Conservation (phyloP, 30 jellyfish, hydroid and myxozoan genomes). For the Turritopsis rubra region DNA sequence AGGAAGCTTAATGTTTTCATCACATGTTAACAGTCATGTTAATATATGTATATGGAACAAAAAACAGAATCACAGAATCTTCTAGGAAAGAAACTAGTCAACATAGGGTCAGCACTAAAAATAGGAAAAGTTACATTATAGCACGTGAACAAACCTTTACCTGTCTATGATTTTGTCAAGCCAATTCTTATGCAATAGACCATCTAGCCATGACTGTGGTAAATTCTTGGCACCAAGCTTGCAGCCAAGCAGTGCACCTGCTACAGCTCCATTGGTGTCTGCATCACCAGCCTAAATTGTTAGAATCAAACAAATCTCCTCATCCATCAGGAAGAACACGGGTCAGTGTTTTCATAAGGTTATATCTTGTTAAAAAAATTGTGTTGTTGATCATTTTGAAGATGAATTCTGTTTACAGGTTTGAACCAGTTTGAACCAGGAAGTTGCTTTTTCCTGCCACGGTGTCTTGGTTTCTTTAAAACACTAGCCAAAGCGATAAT, state of each 20-base stretch:
- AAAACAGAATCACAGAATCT: too few relatives aligned
- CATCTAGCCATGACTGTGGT: conserved; percentile 55
- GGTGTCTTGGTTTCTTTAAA: too few relatives aligned
- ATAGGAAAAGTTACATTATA: not conserved
- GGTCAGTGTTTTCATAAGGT: too few relatives aligned
- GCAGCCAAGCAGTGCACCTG: conserved; percentile 89
- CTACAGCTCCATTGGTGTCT: conserved; percentile 90
- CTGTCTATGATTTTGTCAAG: conserved; percentile 54
- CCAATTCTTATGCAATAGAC: conserved; percentile 46
- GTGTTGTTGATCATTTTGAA: too few relatives aligned
- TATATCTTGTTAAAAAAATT: too few relatives aligned
- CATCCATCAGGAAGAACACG: too few relatives aligned
- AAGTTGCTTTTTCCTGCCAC: too few relatives aligned
- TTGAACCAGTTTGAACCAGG: too few relatives aligned
- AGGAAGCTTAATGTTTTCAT: too few relatives aligned
- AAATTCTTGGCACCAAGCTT: conserved; percentile 44
- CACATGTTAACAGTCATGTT: too few relatives aligned
- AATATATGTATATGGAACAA: too few relatives aligned
- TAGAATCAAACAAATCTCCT: not conserved
- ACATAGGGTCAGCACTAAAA: not conserved
- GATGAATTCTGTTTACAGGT: too few relatives aligned
- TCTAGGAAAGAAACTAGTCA: not conserved
- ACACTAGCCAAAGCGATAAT: not conserved
- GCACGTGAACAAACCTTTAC: conserved; percentile 17
- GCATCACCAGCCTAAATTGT: conserved; percentile 88